Conservation (phyloP, 1,140 invertebrate genomes). For the Euschistus heros region DNA sequence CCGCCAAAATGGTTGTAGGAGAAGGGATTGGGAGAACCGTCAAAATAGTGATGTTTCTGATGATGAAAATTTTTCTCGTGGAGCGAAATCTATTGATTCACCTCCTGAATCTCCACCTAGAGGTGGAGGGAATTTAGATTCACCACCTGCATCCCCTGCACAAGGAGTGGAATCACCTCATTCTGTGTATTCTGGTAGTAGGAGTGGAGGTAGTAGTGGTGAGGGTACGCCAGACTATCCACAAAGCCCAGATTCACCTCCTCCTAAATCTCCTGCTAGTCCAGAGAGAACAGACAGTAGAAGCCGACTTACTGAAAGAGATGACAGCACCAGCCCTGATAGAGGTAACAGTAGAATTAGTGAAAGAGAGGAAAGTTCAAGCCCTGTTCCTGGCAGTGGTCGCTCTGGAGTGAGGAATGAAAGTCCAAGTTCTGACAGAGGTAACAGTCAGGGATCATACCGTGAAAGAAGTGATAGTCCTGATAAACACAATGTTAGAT, state of each 20-base stretch:
- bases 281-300: slow-evolving; percentile 3
- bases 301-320: neutral
- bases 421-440: neutral
- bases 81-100: slow-evolving; percentile 28
- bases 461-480: slow-evolving; percentile 2
- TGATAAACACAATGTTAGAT: neutral
- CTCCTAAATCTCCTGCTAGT: slow-evolving; percentile 16
- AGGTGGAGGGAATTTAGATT: slow-evolving; percentile 27
- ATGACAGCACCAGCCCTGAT: neutral
- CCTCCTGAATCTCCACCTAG: slow-evolving; percentile 28
- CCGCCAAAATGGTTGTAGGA: neutral
- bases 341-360: neutral
- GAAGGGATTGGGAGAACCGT: slow-evolving; percentile 19
- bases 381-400: neutral
- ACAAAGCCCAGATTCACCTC: slow-evolving; percentile 12
- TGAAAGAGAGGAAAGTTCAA: neutral
- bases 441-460: no score
- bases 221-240: slow-evolving; percentile 2
- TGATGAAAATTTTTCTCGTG: slow-evolving; percentile 28
- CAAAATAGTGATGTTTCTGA: slow-evolving; percentile 29
- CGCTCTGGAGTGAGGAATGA: slow-evolving; percentile 10
- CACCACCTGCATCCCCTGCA: slow-evolving; percentile 27
- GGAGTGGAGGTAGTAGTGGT: neutral
- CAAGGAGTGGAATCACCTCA: slow-evolving; percentile 19
- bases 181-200: slow-evolving; percentile 3